Base-by-base conservation (phyloP, 2,888 invertebrate species). In the Linyphia triangularis region DNA sequence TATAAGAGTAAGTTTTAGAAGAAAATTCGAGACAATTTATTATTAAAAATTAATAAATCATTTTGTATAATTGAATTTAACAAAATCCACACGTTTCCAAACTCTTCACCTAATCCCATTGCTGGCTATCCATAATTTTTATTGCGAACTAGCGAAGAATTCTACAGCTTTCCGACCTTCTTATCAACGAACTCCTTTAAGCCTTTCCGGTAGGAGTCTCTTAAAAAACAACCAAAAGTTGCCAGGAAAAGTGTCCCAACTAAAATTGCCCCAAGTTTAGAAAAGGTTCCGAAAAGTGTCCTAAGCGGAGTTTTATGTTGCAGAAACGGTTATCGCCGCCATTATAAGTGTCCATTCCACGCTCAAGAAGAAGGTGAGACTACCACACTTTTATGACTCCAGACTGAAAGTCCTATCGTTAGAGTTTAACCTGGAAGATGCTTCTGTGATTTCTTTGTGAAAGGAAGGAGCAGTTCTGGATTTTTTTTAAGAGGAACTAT, bases 251-350 rank as follows among this genome's bases (percentile, higher is more conserved):
- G 63, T 57, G 30, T 5, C 26, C 4, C 78, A n/a, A 69, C 81
- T 70, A 72, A 72, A 82, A 82, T 72, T 28, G 72, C 43, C 40
- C 72, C 13, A 82, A 82, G 72, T 82, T 82, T 82, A 72, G 72
- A 72, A 82, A 72, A 79, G 78, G 65, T 79, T 67, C 51, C 19
- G 30, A 67, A 51, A 79, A 82, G 82, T 72, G 70, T 63, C 43
- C 72, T 82, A 82, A 82, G 72, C 70, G 72, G n/a, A 70, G 37
- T 82, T 82, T 82, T 82, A 82, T 63, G 82, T 61, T 61, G 28
- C 61, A 70, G 61, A 37, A 82, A 72, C 82, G 82, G 82, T 82
- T 82, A 82, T 82, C 82, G 43, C 63, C 13, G 26, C 82, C 82
- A 82, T 82, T 82, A 82, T 82, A 72, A 63, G 61, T 63, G 82